phyloP scores from a whole-genome alignment of 2,113 vertebrate species.

The Athene cunicularia region DNA sequence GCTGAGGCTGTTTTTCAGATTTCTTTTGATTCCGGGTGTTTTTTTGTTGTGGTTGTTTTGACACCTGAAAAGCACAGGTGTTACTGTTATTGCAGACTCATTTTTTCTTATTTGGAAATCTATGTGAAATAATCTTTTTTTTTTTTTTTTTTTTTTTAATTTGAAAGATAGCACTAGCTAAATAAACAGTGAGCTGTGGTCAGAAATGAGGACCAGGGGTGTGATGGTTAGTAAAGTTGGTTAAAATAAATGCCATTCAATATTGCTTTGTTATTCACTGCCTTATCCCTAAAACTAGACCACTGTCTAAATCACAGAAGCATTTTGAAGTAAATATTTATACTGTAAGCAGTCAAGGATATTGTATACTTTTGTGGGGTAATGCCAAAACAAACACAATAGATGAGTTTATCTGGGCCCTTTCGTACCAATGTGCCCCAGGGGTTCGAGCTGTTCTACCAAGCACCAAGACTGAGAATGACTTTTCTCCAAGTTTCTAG shows the following conservation, averaged over 20 bases:
- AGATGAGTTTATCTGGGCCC: not conserved
- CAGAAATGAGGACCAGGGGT: not conserved
- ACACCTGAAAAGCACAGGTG: not conserved
- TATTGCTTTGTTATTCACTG: not conserved
- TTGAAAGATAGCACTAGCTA: not conserved
- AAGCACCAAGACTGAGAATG: not conserved
- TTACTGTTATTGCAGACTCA: not conserved
- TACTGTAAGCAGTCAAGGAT: not conserved
- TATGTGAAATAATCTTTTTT: not conserved
- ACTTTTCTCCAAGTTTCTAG: constrained; percentile 35
- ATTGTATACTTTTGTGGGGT: not conserved
- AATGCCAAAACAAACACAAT: not conserved
- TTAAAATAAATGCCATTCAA: not conserved
- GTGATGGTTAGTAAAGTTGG: not conserved
- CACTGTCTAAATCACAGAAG: not conserved
- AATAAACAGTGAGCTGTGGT: not conserved
- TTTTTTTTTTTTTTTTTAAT: not conserved
- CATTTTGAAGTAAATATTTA: constrained; percentile 23
- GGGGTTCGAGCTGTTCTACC: not conserved
- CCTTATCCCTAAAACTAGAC: not conserved
- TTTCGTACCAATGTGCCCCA: not conserved
- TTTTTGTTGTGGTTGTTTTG: not conserved
- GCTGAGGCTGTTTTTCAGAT: not conserved
- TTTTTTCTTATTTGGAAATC: not conserved
- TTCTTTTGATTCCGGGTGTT: not conserved